These are phyloP conservation scores for Lasius fuliginosus DNA, from an alignment of 2,888 invertebrate species.

Conservation along the genomic window DNA sequence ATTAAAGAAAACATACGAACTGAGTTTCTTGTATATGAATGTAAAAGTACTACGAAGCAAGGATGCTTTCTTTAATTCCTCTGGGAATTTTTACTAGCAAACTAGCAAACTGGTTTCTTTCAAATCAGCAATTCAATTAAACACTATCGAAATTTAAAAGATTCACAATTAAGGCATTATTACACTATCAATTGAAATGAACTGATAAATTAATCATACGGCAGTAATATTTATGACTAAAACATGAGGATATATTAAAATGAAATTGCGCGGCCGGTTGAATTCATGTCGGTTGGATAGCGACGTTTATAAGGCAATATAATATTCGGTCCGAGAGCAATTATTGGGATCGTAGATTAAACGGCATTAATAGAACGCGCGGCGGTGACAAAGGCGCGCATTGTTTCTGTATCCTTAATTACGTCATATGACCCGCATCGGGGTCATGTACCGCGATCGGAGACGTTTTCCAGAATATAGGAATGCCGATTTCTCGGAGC, in stretches of 20 bases:
- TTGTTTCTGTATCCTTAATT: slow-evolving; percentile 54
- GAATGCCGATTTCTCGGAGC: not conserved
- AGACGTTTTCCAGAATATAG: slow-evolving; percentile 29
- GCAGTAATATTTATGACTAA: slow-evolving; percentile 41
- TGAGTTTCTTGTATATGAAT: not conserved
- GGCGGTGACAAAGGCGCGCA: slow-evolving; percentile 25
- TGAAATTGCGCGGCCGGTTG: slow-evolving; percentile 21
- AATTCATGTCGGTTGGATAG: slow-evolving; percentile 22
- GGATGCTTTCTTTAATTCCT: not conserved
- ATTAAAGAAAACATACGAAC: not conserved
- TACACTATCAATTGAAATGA: slow-evolving; percentile 41
- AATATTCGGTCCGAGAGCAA: slow-evolving; percentile 48
- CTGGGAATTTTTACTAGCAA: not conserved
- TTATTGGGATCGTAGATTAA: slow-evolving; percentile 53
- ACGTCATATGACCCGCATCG: slow-evolving; percentile 46
- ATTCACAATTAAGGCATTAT: slow-evolving; percentile 18
- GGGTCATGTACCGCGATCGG: slow-evolving; percentile 25
- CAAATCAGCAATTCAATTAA: slow-evolving; percentile 37
- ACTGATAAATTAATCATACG: slow-evolving; percentile 51
- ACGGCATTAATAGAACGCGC: slow-evolving; percentile 33
- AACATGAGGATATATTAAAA: slow-evolving; percentile 47
- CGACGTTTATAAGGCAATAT: slow-evolving; percentile 43
- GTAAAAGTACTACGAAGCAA: slow-evolving; percentile 1
- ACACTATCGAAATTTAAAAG: slow-evolving; percentile 37
- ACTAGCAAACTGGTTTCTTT: not conserved